Percentiles rank a stretch among this genome's conserved stretches.
phyloP scores from a whole-genome alignment of 1,140 invertebrate genomes.

The Bombus confusus region DNA sequence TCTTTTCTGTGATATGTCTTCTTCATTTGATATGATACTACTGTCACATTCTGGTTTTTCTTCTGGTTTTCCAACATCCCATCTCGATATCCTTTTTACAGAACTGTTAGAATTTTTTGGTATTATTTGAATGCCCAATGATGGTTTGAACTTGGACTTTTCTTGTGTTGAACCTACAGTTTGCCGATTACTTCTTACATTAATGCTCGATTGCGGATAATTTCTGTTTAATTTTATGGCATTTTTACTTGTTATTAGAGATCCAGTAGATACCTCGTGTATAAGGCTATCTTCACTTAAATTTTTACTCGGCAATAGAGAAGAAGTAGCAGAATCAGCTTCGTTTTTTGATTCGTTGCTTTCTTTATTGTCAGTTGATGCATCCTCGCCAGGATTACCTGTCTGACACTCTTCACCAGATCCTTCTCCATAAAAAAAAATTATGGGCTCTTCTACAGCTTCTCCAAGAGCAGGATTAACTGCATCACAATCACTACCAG shows the following conservation, averaged over 20 bases:
- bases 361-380: conserved; percentile 72
- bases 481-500: conserved; percentile 88
- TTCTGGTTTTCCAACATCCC: conserved; percentile 81
- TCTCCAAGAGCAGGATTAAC: conserved; percentile 84
- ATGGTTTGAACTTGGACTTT: conserved; percentile 78
- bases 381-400: conserved; percentile 84
- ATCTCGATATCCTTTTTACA: conserved; percentile 80
- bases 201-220: conserved; percentile 64
- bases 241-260: conserved; percentile 55
- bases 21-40: conserved; percentile 74
- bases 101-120: conserved; percentile 65
- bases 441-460: conserved; percentile 88
- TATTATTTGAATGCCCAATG: conserved; percentile 80
- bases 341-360: conserved; percentile 75
- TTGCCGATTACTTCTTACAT: conserved; percentile 70
- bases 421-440: conserved; percentile 88
- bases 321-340: conserved; percentile 60
- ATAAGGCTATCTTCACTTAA: conserved; percentile 74
- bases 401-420: conserved; percentile 87
- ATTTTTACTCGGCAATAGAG: conserved; percentile 71
- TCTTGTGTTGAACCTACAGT: conserved; percentile 60
- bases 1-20: conserved; percentile 74
- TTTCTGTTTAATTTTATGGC: conserved; percentile 65
- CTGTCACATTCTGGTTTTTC: conserved; percentile 70
- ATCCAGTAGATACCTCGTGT: conserved; percentile 73